phyloP scores from a whole-genome alignment of 2,888 invertebrate species.

The Amiota mariae region DNA sequence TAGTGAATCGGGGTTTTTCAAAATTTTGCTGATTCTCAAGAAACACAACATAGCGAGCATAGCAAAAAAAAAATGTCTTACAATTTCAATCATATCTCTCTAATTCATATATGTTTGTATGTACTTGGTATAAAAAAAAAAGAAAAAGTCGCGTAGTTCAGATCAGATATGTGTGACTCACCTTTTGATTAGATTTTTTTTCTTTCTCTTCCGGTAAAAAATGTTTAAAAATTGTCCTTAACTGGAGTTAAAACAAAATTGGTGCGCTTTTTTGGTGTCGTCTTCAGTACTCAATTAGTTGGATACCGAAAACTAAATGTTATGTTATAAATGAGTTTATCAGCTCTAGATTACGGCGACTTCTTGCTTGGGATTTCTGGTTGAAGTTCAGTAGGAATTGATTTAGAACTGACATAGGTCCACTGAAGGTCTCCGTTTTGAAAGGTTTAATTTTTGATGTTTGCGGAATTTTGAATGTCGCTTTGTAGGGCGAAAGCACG shows the following conservation, averaged over 20 bases:
- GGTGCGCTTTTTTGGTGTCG: constrained; percentile 40
- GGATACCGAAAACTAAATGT: constrained; percentile 55
- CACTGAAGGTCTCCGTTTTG: constrained; percentile 70
- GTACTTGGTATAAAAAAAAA: too few species aligned
- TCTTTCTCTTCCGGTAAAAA: constrained; percentile 69
- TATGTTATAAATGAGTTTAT: constrained; percentile 73
- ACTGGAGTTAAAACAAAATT: constrained; percentile 44
- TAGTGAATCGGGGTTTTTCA: constrained; percentile 31
- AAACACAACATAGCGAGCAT: constrained; percentile 8
- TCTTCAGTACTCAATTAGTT: constrained; percentile 36
- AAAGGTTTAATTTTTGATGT: constrained; percentile 61
- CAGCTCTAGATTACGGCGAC: constrained; percentile 67
- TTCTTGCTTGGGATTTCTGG: constrained; percentile 67
- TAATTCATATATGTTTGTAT: too few species aligned
- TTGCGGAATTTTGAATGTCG: constrained; percentile 67
- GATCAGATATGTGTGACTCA: constrained; percentile 44
- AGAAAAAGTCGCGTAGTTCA: neutral
- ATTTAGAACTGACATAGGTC: constrained; percentile 73
- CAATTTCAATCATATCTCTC: too few species aligned
- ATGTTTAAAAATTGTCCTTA: constrained; percentile 63
- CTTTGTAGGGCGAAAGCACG: constrained; percentile 2
- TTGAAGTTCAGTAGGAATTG: constrained; percentile 70
- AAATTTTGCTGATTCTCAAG: constrained; percentile 36
- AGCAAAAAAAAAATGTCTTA: neutral
- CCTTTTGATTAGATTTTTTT: constrained; percentile 69